Base-by-base conservation (phyloP, 2,113 vertebrate species). In the Cyprinodon tularosa region DNA sequence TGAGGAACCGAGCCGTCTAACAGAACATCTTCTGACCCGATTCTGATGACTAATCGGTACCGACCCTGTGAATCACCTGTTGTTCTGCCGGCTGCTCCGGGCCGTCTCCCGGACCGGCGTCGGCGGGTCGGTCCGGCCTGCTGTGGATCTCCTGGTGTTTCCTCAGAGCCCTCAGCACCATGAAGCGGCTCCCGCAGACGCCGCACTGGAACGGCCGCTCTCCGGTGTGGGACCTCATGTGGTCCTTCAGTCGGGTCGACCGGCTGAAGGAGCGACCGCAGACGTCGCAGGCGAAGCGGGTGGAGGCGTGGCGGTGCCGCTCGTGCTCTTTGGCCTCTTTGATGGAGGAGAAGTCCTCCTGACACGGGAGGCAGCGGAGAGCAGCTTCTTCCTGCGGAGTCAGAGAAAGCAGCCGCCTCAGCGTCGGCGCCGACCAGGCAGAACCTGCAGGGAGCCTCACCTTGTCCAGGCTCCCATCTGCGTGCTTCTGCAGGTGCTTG, bases 401-500 rank as follows among this genome's bases (percentile, higher is more conserved):
- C 17, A 29, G 47, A 64, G 14, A 29, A 29, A 29, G 29, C 29
- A 29, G 29, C 29, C 29, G 29, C 29, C 29, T 29, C 29, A 29
- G 29, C 29, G 29, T 6, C 48, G 3, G 48, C 3, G 48, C 48
- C 48, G 15, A 29, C 12, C 0, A 13, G 12, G 29, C 12, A 1
- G 22, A 3, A 29, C 20, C 3, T 13, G 29, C 12, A 1, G 5
- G 15, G 62, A 12, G 5, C 39, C 85, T 71, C 78, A 86, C 83
- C 29, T 12, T 5, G 7, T 47, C 17, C 0, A 40, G 45, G 1
- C 42, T 29, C 1, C 9, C 68, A 44, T 69, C 73, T 0, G 53
- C 29, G 10, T 90, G 89, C 38, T 36, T 86, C 47, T 74, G 71
- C 85, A 88, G 67, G 65, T 90, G 89, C 40, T 86, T 87, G 61